phyloP scores from a whole-genome alignment of 2,888 invertebrate genomes.

The Drosophila longiperda region DNA sequence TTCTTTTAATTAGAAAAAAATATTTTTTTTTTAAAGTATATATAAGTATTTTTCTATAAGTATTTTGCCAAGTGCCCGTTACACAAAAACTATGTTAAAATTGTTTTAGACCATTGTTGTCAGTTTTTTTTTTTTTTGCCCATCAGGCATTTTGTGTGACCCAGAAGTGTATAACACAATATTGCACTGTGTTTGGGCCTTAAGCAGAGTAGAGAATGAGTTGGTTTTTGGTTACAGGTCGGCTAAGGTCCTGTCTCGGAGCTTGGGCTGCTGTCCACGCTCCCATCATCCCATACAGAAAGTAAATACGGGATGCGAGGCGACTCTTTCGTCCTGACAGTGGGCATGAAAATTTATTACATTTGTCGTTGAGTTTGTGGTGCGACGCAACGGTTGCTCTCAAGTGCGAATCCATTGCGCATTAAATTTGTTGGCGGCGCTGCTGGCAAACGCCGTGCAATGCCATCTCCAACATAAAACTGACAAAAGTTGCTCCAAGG shows the following conservation, averaged over 20 bases:
- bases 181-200: not conserved
- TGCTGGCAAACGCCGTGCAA: conserved; percentile 33
- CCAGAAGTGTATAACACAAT: not conserved
- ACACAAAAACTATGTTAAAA: not conserved
- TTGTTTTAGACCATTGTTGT: not conserved
- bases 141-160: not conserved
- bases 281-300: conserved; percentile 39
- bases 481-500: conserved; percentile 66
- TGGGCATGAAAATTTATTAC: conserved; percentile 74
- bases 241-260: conserved; percentile 1
- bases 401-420: conserved; percentile 63
- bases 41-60: not conserved
- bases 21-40: not conserved
- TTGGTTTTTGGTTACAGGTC: conserved; percentile 3
- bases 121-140: not conserved
- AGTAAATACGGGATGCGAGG: conserved; percentile 46
- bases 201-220: not conserved
- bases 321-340: conserved; percentile 49
- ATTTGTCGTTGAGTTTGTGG: conserved; percentile 25
- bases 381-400: conserved; percentile 19
- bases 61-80: not conserved
- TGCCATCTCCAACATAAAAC: conserved; percentile 49
- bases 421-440: conserved; percentile 64
- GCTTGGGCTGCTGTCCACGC: conserved; percentile 1
- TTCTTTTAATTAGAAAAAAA: not conserved